Base-by-base conservation (phyloP, 2,797 vertebrate species). In the Hyperoplus immaculatus region DNA sequence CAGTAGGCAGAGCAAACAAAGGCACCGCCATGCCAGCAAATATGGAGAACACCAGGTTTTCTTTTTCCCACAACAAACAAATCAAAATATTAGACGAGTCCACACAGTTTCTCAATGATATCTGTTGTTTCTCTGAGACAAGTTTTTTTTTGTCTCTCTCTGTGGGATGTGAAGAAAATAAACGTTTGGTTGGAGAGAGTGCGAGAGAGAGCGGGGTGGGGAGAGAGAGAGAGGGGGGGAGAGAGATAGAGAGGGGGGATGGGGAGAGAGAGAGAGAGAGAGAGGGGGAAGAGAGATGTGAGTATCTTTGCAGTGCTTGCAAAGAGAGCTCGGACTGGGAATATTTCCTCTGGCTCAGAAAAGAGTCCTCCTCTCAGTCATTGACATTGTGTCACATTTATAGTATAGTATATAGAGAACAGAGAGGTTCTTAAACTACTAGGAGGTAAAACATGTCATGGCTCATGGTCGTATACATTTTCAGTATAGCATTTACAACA, bases 1-100 rank as follows among this genome's bases (percentile, higher is more conserved):
- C 71, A 78, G 81, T 63, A 51, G 68, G 39, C 60, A 50, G 14
- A 69, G 77, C 58, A 80, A 84, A 84, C 74, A 80, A 84, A 60
- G 4, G 14, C 29, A 10, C 45, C 9, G 67, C 43, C 42, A 54
- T n/a, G 60, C 64, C 61, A 62, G 65, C 65, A 65, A 43, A 77
- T 47, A 49, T 49, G 45, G 51, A 47, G 67, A 65, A 78, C 38
- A 29, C 45, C 15, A 10, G 12, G 4, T 50, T 12, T 5, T 6
- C 14, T 7, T 6, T 8, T 38, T 49, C 43, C 1, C 29, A 29
- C 29, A 7, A 29, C 13, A 36, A 64, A 68, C 12, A 39, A 16
- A 41, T 46, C 36, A 6, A 46, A 78, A 49, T 57, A 49, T 67
- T 36, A 42, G n/a, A 12, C 42, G 13, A 58, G 68, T 51, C 42